Percentiles rank a stretch among this genome's conserved stretches.
These are phyloP conservation scores for Ormyrus labotus DNA, from an alignment of 2,888 invertebrate genomes.

Conservation along the genomic window DNA sequence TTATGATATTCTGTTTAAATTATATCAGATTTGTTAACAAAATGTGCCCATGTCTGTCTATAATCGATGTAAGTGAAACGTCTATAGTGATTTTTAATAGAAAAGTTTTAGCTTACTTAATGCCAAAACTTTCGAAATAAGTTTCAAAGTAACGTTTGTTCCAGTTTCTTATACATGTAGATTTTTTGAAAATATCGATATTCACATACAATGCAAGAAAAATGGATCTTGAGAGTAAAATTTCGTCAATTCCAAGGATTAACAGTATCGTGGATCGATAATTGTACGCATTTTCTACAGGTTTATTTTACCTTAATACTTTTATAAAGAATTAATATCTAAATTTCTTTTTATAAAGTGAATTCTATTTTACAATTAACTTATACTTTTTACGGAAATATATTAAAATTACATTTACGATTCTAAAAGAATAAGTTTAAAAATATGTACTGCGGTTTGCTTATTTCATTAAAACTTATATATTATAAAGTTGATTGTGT, in stretches of 20 bases:
- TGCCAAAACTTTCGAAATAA: slow-evolving; percentile 33
- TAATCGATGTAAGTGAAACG: slow-evolving; percentile 38
- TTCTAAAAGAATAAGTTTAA: neutral
- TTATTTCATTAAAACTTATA: too few species aligned
- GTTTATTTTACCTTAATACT: too few species aligned
- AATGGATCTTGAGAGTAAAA: slow-evolving; percentile 5
- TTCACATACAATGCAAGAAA: slow-evolving; percentile 12
- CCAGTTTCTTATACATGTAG: slow-evolving; percentile 3
- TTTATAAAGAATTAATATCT: too few species aligned
- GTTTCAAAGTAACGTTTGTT: slow-evolving; percentile 27
- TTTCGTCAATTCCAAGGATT: neutral
- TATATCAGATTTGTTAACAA: neutral
- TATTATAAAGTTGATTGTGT: neutral
- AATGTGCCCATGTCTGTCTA: slow-evolving; percentile 28
- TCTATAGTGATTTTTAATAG: slow-evolving; percentile 36
- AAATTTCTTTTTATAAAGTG: too few species aligned
- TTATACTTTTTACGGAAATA: too few species aligned
- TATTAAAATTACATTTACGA: too few species aligned
- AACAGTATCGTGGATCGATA: slow-evolving; percentile 20
- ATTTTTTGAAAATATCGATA: slow-evolving; percentile 13
- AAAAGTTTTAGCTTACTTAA: slow-evolving; percentile 16
- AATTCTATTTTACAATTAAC: too few species aligned
- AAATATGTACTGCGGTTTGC: neutral
- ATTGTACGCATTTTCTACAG: neutral
- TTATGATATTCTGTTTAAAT: slow-evolving; percentile 2